A percentile compares a stretch with the other conserved stretches of the same genome.
These are phyloP conservation scores for Sturnira hondurensis DNA, from an alignment of 2,113 vertebrate species.

Conservation along the genomic window DNA sequence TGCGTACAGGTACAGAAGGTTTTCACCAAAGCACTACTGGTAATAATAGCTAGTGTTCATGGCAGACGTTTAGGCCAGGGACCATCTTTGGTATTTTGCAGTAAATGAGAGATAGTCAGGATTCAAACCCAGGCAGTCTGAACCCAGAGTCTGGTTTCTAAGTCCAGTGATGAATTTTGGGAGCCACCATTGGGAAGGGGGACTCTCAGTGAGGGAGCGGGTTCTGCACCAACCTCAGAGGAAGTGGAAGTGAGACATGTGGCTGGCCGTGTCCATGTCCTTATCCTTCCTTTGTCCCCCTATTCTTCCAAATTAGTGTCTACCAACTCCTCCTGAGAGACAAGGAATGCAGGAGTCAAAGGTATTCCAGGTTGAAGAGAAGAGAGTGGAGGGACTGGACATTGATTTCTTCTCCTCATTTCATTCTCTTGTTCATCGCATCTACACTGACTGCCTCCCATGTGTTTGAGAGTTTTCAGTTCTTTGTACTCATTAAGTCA, in stretches of 20 bases:
- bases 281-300: neutral
- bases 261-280: too few relatives aligned
- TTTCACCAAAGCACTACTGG: neutral
- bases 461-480: neutral
- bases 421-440: neutral
- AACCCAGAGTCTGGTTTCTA: neutral
- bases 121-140: neutral
- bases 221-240: neutral
- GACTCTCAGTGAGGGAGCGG: neutral
- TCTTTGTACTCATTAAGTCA: neutral
- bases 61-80: neutral
- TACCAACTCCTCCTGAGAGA: neutral
- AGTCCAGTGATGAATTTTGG: neutral
- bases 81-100: neutral
- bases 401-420: neutral
- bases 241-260: neutral
- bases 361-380: neutral
- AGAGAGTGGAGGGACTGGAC: neutral
- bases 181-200: neutral
- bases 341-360: neutral
- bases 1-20: neutral
- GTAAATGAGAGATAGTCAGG: neutral
- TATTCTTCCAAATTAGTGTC: neutral
- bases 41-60: neutral
- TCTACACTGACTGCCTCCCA: neutral